Evolutionary conservation across 2,797 vertebrate species (phyloP).

Genomic region (Etheostoma perlongum): DNA sequence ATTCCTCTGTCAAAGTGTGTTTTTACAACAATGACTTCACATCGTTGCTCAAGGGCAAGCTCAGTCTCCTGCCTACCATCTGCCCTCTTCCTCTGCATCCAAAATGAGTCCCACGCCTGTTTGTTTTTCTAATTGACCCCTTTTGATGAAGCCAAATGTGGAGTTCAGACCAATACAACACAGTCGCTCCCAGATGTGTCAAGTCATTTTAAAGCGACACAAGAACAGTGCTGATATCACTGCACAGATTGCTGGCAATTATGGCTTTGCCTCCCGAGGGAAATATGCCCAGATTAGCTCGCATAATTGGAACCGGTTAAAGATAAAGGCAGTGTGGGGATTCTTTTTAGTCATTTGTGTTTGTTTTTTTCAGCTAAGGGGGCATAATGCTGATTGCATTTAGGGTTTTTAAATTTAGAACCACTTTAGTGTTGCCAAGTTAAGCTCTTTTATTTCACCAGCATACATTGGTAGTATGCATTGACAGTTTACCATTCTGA

Average conservation of each 20-base stretch:
- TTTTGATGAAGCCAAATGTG: slow-evolving; percentile 68
- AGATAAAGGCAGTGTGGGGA: slow-evolving; percentile 73
- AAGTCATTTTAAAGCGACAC: slow-evolving; percentile 74
- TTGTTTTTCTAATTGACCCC: slow-evolving; percentile 78
- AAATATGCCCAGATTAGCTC: slow-evolving; percentile 83
- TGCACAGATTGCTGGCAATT: slow-evolving; percentile 80
- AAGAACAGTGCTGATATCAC: slow-evolving; percentile 71
- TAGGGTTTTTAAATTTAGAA: slow-evolving; percentile 23
- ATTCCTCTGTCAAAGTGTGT: slow-evolving; percentile 35
- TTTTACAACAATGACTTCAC: slow-evolving; percentile 58
- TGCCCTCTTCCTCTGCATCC: slow-evolving; percentile 63
- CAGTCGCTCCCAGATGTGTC: slow-evolving; percentile 70
- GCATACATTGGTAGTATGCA: neutral
- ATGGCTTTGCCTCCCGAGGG: slow-evolving; percentile 76
- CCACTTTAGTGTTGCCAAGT: neutral
- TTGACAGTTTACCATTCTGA: neutral
- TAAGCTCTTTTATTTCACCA: slow-evolving; percentile 16
- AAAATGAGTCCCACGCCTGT: slow-evolving; percentile 62
- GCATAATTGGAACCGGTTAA: slow-evolving; percentile 80
- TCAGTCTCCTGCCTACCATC: slow-evolving; percentile 66
- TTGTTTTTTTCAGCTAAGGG: slow-evolving; percentile 15
- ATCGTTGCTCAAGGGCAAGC: slow-evolving; percentile 69
- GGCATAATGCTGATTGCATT: slow-evolving; percentile 50
- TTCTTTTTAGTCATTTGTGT: slow-evolving; percentile 55
- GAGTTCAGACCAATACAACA: slow-evolving; percentile 50